phyloP scores from a whole-genome alignment of 2,888 invertebrate species.

The Drosophila anomalata region DNA sequence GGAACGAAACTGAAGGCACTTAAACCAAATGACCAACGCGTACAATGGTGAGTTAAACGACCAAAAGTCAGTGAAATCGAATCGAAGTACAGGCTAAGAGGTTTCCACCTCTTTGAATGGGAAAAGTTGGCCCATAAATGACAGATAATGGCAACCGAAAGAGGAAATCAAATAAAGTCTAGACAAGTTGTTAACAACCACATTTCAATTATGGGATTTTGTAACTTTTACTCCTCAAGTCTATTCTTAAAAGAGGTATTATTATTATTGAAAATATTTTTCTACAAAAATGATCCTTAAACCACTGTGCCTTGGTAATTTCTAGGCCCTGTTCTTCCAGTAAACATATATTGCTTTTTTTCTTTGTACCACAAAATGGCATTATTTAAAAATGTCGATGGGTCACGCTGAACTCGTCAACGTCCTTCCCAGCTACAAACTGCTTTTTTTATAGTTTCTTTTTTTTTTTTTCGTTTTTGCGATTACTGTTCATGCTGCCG shows the following conservation, averaged over 20 bases:
- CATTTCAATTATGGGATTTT: slow-evolving; percentile 14
- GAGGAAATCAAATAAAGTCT: slow-evolving; percentile 22
- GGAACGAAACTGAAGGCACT: slow-evolving; percentile 58
- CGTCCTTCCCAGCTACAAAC: slow-evolving; percentile 29
- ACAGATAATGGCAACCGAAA: slow-evolving; percentile 28
- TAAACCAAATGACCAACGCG: slow-evolving; percentile 51
- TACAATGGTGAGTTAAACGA: slow-evolving; percentile 53
- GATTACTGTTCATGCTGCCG: slow-evolving; percentile 17
- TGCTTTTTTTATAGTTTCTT: background rate
- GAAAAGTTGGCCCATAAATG: slow-evolving; percentile 35
- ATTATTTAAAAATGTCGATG: slow-evolving; percentile 77
- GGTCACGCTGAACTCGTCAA: slow-evolving; percentile 64
- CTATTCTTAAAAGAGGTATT: no score
- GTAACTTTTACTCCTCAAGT: no score
- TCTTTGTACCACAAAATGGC: slow-evolving; percentile 53
- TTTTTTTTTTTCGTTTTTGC: background rate
- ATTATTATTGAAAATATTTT: no score
- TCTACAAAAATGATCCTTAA: background rate
- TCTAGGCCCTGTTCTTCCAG: slow-evolving; percentile 30
- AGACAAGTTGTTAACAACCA: slow-evolving; percentile 4
- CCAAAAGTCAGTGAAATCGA: slow-evolving; percentile 24
- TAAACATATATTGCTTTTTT: slow-evolving; percentile 15
- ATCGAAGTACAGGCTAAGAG: background rate
- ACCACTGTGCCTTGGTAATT: slow-evolving; percentile 36
- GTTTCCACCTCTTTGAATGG: slow-evolving; percentile 18